Base-by-base conservation (phyloP, 2,113 vertebrate genomes). In the Plecotus auritus region DNA sequence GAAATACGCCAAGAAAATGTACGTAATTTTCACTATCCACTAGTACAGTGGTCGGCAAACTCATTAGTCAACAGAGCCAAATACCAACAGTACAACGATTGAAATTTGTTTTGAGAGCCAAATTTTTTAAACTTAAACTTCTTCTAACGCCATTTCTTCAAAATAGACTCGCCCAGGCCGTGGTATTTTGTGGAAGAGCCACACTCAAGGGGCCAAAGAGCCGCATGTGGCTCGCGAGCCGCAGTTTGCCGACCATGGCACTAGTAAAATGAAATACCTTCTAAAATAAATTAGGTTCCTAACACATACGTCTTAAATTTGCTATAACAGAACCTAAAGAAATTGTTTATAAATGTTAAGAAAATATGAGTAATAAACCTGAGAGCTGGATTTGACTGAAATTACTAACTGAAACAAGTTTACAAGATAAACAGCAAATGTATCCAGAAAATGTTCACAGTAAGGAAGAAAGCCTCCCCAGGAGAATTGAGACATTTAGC, bases 401-500 rank as follows among this genome's bases (percentile, higher is more conserved):
- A 88, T 47, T 64, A 85, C 20, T 76, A 47, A 61, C 7, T 81
- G 49, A 93, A 64, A 85, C 56, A 82, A 84, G 18, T 23, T 49
- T 89, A 22, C 6, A 80, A 69, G 42, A 94, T 51, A 73, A 90
- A 87, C 30, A 67, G 42, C 67, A 76, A 70, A 93, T 45, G 40
- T 61, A 91, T 74, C 80, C 12, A 93, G 95, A 56, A 56, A 56
- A 22, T 67, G 6, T 87, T 78, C 45, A 49, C 28, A 40, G 51
- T 59, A 88, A 56, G 7, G 22, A 92, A 93, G 76, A 86, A 51
- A 59, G 47, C 59, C 28, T 91, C 67, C 47, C 81, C 28, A 78
- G 85, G 20, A 76, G 82, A 96, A 91, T 88, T 91, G 83, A 92
- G 85, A 93, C 16, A 73, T 70, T 88, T 82, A 89, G 89, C 51